Evolutionary conservation across 2,888 invertebrate species (phyloP).

Genomic region (Heliconius aoede): DNA sequence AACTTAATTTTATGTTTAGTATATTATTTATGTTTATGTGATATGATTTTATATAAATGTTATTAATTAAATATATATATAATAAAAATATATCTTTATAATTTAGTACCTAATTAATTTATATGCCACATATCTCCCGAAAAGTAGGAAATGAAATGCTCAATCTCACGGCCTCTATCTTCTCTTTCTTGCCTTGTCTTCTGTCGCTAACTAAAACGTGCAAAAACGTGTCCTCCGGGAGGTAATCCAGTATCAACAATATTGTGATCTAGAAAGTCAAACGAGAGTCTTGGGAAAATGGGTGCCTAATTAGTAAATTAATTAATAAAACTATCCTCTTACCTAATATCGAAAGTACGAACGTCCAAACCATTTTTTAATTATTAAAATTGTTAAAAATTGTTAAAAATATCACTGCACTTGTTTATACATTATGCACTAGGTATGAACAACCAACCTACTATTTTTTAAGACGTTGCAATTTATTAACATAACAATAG

Average conservation of each 20-base stretch:
- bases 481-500: not conserved
- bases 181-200: not conserved
- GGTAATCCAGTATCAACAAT: too few species aligned
- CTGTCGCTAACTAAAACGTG: not conserved
- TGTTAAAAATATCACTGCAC: not conserved
- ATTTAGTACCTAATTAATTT: not conserved
- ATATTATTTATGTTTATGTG: too few species aligned
- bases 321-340: not conserved
- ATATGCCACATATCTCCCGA: not conserved
- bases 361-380: slow-evolving; percentile 13
- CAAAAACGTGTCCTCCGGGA: too few species aligned
- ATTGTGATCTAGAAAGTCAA: too few species aligned
- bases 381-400: not conserved
- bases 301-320: too few species aligned
- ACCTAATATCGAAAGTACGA: not conserved
- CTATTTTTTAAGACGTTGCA: not conserved
- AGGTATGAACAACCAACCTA: not conserved
- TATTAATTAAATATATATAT: too few species aligned
- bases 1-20: too few species aligned
- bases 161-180: too few species aligned
- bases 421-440: not conserved
- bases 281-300: too few species aligned
- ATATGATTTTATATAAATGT: too few species aligned
- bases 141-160: not conserved
- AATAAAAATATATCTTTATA: too few species aligned